phyloP scores from a whole-genome alignment of 2,797 vertebrate species.

The Scolopax rusticola region DNA sequence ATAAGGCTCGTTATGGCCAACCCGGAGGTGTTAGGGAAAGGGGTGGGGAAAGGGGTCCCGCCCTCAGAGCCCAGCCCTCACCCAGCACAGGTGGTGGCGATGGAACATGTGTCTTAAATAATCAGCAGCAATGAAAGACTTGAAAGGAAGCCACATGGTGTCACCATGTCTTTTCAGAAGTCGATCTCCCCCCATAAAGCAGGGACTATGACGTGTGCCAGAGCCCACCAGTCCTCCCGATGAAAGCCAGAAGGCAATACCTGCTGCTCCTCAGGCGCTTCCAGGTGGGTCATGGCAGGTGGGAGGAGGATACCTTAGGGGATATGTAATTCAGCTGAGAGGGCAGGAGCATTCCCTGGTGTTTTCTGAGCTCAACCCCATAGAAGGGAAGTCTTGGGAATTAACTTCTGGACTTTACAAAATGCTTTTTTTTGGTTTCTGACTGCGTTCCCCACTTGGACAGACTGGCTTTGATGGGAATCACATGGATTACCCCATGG shows the following conservation, averaged over 20 bases:
- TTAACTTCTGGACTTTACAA: background rate
- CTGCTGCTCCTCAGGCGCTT: background rate
- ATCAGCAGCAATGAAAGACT: background rate
- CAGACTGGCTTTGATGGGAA: background rate
- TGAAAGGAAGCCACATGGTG: background rate
- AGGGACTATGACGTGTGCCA: rapidly evolving
- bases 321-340: background rate
- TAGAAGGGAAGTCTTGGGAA: background rate
- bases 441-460: background rate
- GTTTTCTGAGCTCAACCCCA: background rate
- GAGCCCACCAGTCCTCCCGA: background rate
- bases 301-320: background rate
- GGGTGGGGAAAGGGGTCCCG: background rate
- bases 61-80: background rate
- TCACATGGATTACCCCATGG: background rate
- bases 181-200: background rate
- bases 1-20: background rate
- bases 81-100: background rate
- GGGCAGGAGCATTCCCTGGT: background rate
- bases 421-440: rapidly evolving
- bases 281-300: background rate
- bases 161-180: background rate
- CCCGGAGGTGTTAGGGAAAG: background rate
- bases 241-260: background rate
- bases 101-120: background rate